These are phyloP conservation scores for Drosophila ironensis DNA, from an alignment of 1,140 invertebrate genomes.

Conservation along the genomic window DNA sequence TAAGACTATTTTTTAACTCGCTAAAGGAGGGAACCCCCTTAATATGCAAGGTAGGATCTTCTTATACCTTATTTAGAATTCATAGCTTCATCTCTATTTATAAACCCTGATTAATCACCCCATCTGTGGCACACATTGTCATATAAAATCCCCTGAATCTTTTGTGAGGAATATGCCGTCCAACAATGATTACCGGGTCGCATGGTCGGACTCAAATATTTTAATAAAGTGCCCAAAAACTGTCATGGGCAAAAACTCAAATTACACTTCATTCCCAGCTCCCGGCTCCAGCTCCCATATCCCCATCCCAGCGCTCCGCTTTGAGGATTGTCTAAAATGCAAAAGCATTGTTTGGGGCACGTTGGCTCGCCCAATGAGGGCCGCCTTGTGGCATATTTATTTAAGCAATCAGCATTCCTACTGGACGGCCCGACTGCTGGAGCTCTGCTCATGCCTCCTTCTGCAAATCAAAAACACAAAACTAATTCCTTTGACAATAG, in stretches of 20 bases:
- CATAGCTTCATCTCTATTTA: too few relatives aligned
- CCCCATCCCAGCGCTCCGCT: too few relatives aligned
- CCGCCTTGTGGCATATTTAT: constrained; percentile 71
- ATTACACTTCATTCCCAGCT: constrained; percentile 54
- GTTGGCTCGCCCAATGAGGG: constrained; percentile 3
- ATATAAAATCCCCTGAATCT: constrained; percentile 4
- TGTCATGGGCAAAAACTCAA: constrained; percentile 71
- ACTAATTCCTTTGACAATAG: constrained; percentile 80
- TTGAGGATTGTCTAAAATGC: constrained; percentile 49
- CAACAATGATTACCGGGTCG: constrained; percentile 65
- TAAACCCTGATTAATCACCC: neutral
- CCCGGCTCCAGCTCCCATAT: neutral
- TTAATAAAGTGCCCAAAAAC: constrained; percentile 76
- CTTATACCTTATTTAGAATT: too few relatives aligned
- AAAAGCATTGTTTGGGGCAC: constrained; percentile 72
- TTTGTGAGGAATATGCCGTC: constrained; percentile 7
- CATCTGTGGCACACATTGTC: constrained; percentile 9
- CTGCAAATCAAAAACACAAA: constrained; percentile 78
- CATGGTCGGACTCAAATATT: constrained; percentile 53
- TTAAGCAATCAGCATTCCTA: constrained; percentile 75
- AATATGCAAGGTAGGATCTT: too few relatives aligned
- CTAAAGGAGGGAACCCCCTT: too few relatives aligned
- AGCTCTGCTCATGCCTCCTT: constrained; percentile 47
- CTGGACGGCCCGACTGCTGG: too few relatives aligned
- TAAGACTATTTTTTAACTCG: too few relatives aligned